A percentile compares a stretch with the other conserved stretches of the same genome.
phyloP scores from a whole-genome alignment of 1,140 invertebrate species.

The Rhynchophorus ferrugineus region DNA sequence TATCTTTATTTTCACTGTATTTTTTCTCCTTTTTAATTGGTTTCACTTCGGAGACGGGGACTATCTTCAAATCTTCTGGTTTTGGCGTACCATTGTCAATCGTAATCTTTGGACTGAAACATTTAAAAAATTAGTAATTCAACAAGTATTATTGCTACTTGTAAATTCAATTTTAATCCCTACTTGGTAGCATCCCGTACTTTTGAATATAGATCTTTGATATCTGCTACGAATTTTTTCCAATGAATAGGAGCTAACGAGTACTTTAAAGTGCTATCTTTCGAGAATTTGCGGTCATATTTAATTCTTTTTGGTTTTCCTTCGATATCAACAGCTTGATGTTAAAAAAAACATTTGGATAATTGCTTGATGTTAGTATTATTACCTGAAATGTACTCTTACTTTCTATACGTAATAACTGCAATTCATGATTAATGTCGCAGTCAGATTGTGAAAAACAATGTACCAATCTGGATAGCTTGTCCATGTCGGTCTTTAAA shows the following conservation, averaged over 20 bases:
- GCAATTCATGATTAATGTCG: conserved; percentile 56
- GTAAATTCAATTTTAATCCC: conserved; percentile 7
- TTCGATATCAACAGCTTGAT: conserved; percentile 36
- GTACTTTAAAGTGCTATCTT: conserved; percentile 30
- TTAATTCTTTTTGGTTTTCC: conserved; percentile 31
- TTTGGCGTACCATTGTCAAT: conserved; percentile 36
- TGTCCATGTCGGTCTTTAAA: conserved; percentile 55
- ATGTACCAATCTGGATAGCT: conserved; percentile 52
- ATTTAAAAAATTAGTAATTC: background rate
- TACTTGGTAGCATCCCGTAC: conserved; percentile 32
- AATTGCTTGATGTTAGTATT: no score
- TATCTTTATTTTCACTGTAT: conserved; percentile 26
- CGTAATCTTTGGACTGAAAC: conserved; percentile 36
- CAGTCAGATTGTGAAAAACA: conserved; percentile 51
- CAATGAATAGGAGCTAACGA: conserved; percentile 33
- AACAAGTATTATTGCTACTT: background rate
- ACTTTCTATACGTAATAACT: conserved; percentile 58
- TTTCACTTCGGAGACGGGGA: conserved; percentile 36
- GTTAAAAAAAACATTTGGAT: background rate
- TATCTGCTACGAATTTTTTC: conserved; percentile 29
- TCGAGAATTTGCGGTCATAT: conserved; percentile 31
- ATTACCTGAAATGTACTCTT: conserved; percentile 35
- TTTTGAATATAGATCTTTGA: conserved; percentile 33
- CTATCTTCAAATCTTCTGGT: conserved; percentile 29
- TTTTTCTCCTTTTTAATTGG: conserved; percentile 35